Percentiles rank a stretch among this genome's conserved stretches.
phyloP scores from a whole-genome alignment of 2,797 vertebrate genomes.

The Lepus oiostolus region DNA sequence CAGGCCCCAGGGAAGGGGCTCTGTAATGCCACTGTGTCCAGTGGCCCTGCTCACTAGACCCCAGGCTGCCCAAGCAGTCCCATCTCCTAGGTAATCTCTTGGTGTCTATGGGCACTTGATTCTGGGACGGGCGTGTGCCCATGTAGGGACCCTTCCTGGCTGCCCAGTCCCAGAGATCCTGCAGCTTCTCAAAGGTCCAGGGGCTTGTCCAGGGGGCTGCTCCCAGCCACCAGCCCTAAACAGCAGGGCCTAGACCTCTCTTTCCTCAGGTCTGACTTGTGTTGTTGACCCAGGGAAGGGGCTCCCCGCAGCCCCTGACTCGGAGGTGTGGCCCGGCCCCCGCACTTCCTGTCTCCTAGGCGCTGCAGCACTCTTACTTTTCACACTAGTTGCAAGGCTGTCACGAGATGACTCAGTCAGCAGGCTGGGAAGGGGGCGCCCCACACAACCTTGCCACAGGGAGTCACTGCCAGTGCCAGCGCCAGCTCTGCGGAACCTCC shows the following conservation, averaged over 20 bases:
- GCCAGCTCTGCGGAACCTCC: background rate
- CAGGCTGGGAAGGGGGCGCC: slow-evolving; percentile 47
- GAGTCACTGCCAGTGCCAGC: background rate
- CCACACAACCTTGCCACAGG: background rate
- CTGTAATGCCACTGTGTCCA: background rate
- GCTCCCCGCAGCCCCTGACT: background rate
- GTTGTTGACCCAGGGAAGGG: background rate
- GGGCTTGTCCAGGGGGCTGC: background rate
- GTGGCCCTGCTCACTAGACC: background rate
- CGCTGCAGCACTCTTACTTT: slow-evolving; percentile 78
- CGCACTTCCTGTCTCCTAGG: slow-evolving; percentile 61
- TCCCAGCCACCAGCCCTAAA: background rate
- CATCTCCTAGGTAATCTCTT: background rate
- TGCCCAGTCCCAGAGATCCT: background rate
- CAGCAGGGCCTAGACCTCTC: background rate
- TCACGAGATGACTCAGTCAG: slow-evolving; percentile 72
- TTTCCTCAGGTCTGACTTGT: background rate
- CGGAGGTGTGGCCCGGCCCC: background rate
- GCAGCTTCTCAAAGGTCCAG: background rate
- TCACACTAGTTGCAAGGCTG: slow-evolving; percentile 54
- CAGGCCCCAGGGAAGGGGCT: background rate
- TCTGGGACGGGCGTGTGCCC: background rate
- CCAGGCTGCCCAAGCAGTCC: background rate
- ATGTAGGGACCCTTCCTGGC: background rate
- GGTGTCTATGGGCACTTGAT: background rate